phyloP scores from a whole-genome alignment of 1,140 invertebrate genomes.

The Notospermus geniculatus region DNA sequence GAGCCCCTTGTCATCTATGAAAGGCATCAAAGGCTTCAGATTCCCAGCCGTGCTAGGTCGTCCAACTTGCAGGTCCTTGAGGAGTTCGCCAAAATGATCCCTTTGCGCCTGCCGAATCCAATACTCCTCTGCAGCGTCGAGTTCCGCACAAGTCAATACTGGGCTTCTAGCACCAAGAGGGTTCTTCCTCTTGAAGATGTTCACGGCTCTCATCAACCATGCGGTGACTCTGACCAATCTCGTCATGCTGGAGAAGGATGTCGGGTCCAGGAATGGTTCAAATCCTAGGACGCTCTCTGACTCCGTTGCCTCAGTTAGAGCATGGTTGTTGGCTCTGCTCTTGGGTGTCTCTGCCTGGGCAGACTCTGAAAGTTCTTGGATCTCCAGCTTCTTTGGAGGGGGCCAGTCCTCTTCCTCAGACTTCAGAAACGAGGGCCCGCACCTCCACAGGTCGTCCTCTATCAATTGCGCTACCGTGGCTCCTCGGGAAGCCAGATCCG shows the following conservation, averaged over 20 bases:
- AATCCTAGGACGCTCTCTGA: no score
- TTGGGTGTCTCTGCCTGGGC: not conserved
- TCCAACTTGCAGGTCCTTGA: not conserved
- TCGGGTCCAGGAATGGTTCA: not conserved
- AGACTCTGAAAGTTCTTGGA: not conserved
- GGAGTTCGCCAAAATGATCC: not conserved
- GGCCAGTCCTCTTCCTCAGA: conserved; percentile 1
- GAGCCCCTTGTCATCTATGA: not conserved
- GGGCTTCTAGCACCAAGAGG: no score
- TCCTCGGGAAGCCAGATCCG: not conserved
- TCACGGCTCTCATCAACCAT: not conserved
- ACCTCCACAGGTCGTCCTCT: not conserved
- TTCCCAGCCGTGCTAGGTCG: not conserved
- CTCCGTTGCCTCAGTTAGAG: no score
- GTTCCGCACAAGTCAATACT: not conserved
- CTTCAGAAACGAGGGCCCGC: not conserved
- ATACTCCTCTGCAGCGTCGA: not conserved
- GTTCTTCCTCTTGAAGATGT: not conserved
- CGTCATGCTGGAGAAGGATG: not conserved
- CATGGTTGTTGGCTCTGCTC: not conserved
- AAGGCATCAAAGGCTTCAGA: not conserved
- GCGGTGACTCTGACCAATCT: not conserved
- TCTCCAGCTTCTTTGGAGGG: not conserved
- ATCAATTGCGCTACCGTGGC: not conserved
- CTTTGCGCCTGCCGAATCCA: not conserved